These are phyloP conservation scores for Prenolepis imparis DNA, from an alignment of 2,888 invertebrate species.

Conservation along the genomic window DNA sequence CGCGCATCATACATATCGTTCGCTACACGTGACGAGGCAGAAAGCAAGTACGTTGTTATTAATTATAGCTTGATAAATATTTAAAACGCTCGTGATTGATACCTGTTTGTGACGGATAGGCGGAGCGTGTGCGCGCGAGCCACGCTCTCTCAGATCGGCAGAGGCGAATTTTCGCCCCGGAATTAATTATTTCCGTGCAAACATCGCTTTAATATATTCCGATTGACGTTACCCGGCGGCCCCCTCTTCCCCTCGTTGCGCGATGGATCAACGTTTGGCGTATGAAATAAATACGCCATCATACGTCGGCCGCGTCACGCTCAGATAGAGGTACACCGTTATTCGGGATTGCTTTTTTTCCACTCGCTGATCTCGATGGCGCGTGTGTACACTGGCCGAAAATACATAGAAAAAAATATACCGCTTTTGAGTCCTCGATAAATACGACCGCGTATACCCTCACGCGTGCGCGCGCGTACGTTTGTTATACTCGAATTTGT, in stretches of 20 bases:
- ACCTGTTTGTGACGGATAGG: constrained; percentile 75
- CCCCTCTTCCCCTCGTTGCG: constrained; percentile 29
- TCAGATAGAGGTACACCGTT: constrained; percentile 57
- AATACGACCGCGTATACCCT: constrained; percentile 49
- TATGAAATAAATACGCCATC: constrained; percentile 74
- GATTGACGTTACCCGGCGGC: constrained; percentile 75
- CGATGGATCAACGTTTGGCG: constrained; percentile 70
- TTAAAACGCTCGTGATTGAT: constrained; percentile 80
- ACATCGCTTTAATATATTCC: constrained; percentile 83
- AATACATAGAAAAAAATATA: constrained; percentile 68
- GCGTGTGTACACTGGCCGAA: constrained; percentile 63
- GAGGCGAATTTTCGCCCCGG: constrained; percentile 73
- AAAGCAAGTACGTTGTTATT: constrained; percentile 75
- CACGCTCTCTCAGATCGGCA: constrained; percentile 69
- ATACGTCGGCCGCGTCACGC: constrained; percentile 66
- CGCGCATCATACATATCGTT: neutral
- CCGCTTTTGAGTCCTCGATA: constrained; percentile 65
- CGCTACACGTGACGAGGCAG: constrained; percentile 38
- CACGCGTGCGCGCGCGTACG: neutral
- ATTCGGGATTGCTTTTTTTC: constrained; percentile 72
- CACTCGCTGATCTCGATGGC: constrained; percentile 64
- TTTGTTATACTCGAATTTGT: constrained; percentile 64
- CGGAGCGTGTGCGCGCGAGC: constrained; percentile 37
- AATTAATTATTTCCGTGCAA: constrained; percentile 84
- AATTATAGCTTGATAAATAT: constrained; percentile 80